phyloP scores from a whole-genome alignment of 2,797 vertebrate genomes.

The Lindbergichthys nudifrons region DNA sequence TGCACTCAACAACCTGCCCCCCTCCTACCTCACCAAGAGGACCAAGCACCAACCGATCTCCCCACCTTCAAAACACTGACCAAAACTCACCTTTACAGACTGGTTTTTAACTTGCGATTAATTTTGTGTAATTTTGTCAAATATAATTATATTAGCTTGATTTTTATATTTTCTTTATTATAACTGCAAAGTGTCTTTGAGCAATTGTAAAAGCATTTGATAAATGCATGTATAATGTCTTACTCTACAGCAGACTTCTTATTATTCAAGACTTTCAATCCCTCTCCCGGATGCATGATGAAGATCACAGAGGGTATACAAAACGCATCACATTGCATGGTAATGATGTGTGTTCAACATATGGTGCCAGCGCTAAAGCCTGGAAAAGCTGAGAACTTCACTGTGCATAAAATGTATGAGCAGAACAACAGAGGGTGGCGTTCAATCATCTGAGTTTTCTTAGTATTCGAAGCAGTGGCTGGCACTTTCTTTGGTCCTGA shows the following conservation, averaged over 20 bases:
- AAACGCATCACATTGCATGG: constrained; percentile 21
- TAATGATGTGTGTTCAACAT: constrained; percentile 41
- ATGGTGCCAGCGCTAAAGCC: constrained; percentile 21
- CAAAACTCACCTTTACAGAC: too few relatives aligned
- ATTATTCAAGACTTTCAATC: constrained; percentile 12
- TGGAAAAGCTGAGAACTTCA: constrained; percentile 17
- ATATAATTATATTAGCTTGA: too few relatives aligned
- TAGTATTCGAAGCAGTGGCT: constrained; percentile 26
- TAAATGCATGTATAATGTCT: background rate
- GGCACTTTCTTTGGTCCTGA: constrained; percentile 28
- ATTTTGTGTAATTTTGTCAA: too few relatives aligned
- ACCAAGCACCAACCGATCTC: too few relatives aligned
- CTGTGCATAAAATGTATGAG: constrained; percentile 36
- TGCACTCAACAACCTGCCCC: too few relatives aligned
- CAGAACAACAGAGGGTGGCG: constrained; percentile 46
- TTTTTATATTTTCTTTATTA: too few relatives aligned
- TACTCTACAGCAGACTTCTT: background rate
- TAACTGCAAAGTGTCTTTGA: too few relatives aligned
- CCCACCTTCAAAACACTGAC: too few relatives aligned
- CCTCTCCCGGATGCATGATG: constrained; percentile 5
- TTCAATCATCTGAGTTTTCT: constrained; percentile 53
- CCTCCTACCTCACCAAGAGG: too few relatives aligned
- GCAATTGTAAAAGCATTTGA: background rate
- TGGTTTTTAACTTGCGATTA: too few relatives aligned
- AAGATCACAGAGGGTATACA: constrained; percentile 30